Evolutionary conservation across 2,113 vertebrate genomes (phyloP).

Genomic region (Pycnonotus jocosus): DNA sequence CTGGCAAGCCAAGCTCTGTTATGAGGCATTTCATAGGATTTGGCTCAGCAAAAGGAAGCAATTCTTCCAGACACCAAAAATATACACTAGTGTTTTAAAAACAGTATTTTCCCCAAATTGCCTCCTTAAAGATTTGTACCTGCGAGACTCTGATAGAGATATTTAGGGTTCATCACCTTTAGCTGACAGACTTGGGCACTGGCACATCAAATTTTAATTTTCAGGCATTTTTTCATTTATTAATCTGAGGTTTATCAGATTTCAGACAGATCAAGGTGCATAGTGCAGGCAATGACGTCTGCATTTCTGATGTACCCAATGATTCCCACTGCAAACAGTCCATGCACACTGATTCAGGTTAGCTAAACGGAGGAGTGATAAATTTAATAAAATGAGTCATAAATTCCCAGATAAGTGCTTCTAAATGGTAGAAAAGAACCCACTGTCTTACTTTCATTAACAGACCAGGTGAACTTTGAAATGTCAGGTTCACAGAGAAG

Average conservation of each 20-base stretch:
- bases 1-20: not conserved
- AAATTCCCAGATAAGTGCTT: not conserved
- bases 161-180: not conserved
- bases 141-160: not conserved
- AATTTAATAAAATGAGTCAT: not conserved
- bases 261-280: not conserved
- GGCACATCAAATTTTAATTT: not conserved
- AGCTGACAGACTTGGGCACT: not conserved
- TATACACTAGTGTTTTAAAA: not conserved
- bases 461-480: constrained; percentile 82
- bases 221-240: not conserved
- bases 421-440: not conserved
- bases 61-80: not conserved
- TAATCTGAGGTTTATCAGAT: not conserved
- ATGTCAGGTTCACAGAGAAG: constrained; percentile 77
- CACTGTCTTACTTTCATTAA: constrained; percentile 75
- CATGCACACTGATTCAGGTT: not conserved
- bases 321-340: not conserved
- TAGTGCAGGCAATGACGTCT: not conserved
- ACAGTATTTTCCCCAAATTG: not conserved
- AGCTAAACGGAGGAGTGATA: not conserved
- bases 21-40: not conserved
- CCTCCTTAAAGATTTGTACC: not conserved
- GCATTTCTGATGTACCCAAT: not conserved
- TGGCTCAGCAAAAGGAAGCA: not conserved